phyloP scores from a whole-genome alignment of 2,797 vertebrate genomes.

The Scolopax rusticola region DNA sequence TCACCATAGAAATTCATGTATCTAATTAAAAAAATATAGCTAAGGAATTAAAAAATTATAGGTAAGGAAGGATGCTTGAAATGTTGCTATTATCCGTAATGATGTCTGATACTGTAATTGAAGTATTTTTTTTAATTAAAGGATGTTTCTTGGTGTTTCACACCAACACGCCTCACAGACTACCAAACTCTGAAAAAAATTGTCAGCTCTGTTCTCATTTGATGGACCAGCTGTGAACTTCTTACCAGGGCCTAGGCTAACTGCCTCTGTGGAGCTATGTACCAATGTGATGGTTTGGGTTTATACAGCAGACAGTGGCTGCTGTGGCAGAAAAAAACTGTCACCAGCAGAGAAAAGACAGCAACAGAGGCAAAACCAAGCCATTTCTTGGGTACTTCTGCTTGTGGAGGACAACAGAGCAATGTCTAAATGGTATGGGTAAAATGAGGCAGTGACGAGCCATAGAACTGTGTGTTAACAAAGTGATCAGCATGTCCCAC shows the following conservation, averaged over 20 bases:
- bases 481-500: background rate
- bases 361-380: background rate
- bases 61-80: background rate
- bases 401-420: background rate
- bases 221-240: background rate
- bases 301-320: background rate
- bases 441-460: background rate
- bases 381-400: background rate
- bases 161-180: background rate
- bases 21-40: background rate
- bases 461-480: background rate
- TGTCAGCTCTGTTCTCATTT: background rate
- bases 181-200: background rate
- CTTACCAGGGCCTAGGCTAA: background rate
- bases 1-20: background rate
- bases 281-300: background rate
- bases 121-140: background rate
- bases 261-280: background rate
- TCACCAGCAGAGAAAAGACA: background rate
- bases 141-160: background rate
- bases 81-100: background rate
- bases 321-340: background rate
- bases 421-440: background rate
- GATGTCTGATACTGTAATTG: background rate
- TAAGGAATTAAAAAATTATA: background rate